Percentiles rank a stretch among this genome's conserved stretches.
Conservation (phyloP, 1,140 invertebrate species). For the Octopus sinensis region DNA sequence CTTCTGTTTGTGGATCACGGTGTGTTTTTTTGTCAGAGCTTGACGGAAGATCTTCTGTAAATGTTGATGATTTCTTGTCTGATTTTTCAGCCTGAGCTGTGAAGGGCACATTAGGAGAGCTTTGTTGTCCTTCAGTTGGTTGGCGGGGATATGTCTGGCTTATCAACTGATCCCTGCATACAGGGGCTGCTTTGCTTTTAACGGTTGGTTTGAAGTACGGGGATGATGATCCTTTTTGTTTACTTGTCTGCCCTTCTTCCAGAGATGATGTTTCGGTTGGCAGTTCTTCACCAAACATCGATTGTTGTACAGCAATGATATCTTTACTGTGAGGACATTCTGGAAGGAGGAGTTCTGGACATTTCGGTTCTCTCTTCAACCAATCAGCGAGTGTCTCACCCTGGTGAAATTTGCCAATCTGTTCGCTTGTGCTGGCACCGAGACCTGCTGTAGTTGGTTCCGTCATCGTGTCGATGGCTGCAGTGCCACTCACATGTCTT, state of each 20-base stretch:
- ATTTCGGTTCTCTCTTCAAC: slow-evolving; percentile 28
- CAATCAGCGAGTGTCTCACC: slow-evolving; percentile 16
- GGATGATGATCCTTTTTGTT: background rate
- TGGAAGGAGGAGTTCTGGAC: slow-evolving; percentile 38
- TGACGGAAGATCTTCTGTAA: background rate
- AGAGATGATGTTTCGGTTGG: background rate
- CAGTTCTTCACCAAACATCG: background rate
- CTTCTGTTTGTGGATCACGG: background rate
- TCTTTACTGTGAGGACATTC: slow-evolving; percentile 26
- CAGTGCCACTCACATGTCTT: background rate
- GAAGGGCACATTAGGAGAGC: background rate
- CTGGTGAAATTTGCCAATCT: slow-evolving; percentile 1
- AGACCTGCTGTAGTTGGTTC: background rate
- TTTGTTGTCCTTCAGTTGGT: background rate
- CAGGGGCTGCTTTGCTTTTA: slow-evolving; percentile 2
- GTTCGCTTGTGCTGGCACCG: background rate
- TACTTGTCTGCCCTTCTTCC: background rate
- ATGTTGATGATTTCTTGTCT: background rate
- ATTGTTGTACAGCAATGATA: background rate
- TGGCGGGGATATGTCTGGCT: background rate
- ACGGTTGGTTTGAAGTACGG: background rate
- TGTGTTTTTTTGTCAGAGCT: background rate
- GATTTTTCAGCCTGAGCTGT: background rate
- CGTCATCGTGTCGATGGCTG: background rate
- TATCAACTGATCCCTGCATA: background rate